Percentiles rank a stretch among this genome's conserved stretches.
Conservation (phyloP, 2,888 invertebrate genomes). For the Venusia cambrica region DNA sequence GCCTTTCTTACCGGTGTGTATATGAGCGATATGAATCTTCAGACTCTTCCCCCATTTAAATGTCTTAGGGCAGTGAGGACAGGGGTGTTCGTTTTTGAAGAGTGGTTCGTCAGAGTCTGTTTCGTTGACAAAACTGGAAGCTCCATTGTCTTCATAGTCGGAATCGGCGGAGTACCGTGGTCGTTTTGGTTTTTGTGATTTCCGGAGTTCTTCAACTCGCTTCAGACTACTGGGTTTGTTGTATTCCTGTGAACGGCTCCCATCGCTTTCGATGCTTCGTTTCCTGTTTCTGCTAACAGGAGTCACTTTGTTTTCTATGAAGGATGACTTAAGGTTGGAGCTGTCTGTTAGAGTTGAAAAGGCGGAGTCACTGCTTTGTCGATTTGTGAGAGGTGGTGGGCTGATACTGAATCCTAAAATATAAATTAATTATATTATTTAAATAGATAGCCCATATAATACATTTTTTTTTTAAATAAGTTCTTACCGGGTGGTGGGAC, state of each 20-base stretch:
- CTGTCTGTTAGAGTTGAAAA: constrained; percentile 68
- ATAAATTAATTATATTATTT: not conserved
- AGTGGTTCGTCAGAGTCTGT: constrained; percentile 67
- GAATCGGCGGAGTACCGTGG: constrained; percentile 52
- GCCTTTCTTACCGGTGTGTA: constrained; percentile 42
- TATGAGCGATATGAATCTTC: constrained; percentile 40
- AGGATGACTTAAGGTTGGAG: constrained; percentile 53
- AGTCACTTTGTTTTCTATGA: constrained; percentile 47
- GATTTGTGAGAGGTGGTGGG: constrained; percentile 59
- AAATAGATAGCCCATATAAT: not conserved
- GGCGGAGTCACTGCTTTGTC: constrained; percentile 74
- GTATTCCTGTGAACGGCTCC: constrained; percentile 54
- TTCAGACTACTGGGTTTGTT: constrained; percentile 50
- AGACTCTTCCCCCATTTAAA: constrained; percentile 47
- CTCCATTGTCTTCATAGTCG: constrained; percentile 62
- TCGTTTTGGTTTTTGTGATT: constrained; percentile 42
- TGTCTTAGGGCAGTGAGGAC: constrained; percentile 51
- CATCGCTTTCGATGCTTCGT: constrained; percentile 62
- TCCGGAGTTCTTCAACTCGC: constrained; percentile 58
- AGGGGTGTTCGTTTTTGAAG: constrained; percentile 43
- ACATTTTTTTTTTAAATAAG: not conserved
- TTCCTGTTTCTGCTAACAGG: constrained; percentile 51
- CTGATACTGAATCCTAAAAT: constrained; percentile 59
- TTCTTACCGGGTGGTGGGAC: constrained; percentile 66
- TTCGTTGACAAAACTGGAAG: constrained; percentile 53